Base-by-base conservation (phyloP, 35 echinoderm and acorn worm genomes). In the Patiria miniata region DNA sequence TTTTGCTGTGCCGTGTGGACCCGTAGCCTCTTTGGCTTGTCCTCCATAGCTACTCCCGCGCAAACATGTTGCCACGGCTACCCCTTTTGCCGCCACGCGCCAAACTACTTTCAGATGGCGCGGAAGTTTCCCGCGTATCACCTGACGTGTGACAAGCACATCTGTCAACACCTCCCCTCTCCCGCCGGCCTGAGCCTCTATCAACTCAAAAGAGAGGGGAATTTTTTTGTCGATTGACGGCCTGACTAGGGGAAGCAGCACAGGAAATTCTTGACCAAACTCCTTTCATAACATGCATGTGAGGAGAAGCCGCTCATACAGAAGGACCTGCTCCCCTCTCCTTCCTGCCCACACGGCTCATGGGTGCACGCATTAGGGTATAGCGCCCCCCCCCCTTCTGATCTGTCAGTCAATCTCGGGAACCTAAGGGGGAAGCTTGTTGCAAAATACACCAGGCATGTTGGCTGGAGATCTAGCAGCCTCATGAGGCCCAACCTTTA, bases 261-360 rank as follows among this genome's bases (percentile, higher is more conserved):
- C 65, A 73, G 65, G 65, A 73, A 73, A 34, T 16, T 73, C 65
- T 73, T 73, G 65, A 73, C 65, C 65, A 73, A 73, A 73, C 65
- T 73, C 65, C 65, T 73, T 73, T 73, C 65, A 73, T 73, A 73
- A 73, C 65, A 73, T 73, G 65, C 65, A 73, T 73, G 65, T 73
- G 65, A 34, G 65, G 34, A 34, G 65, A 73, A 73, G 14, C 26
- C 26, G 65, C 26, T 73, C 65, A 73, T 73, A 73, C 29, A 26
- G 65, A 73, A 73, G 65, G 21, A 23, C 65, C 26, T 18, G 65
- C 26, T 73, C 65, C 65, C 26, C 65, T 34, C 26, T 73, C 65
- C 26, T 73, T 30, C 65, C 65, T 73, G 65, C 65, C 58, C 65
- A 30, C 65, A 9, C 65, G 65, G 65, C 65, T 73, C 65, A 26